Evolutionary conservation across 2,888 invertebrate species (phyloP), one percentile per base, ranked within the genome.

Genomic region (Catocala fraxini): DNA sequence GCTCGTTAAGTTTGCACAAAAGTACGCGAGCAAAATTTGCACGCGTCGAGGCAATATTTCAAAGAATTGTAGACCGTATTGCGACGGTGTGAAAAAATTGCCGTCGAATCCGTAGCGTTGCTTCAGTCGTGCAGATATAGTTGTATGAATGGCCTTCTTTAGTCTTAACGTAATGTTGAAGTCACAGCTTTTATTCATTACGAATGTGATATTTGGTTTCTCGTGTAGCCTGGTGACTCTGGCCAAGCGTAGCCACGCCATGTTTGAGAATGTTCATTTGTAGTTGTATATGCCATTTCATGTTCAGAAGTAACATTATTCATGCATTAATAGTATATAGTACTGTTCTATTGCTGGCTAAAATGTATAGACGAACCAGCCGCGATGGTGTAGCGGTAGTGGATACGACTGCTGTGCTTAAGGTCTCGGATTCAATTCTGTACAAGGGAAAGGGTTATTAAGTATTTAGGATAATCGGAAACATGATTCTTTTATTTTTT

Each of bases 31-130:
- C 56, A 54, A 76, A 77, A 77, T 76, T 77, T 78, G 71, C 81
- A 79, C 79, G 84, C 83, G 84, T 82, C 71, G 75, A 77, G 71
- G 81, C 80, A 77, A 80, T 82, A 78, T 83, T 78, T 83, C 83
- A 81, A 79, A 79, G 80, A 77, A 84, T 74, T 80, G 65, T 80
- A 68, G 77, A 75, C 83, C 79, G 78, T 85, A 84, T 80, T 79
- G 71, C 75, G 71, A 72, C 63, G 76, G 76, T 74, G 79, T 72
- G 78, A 82, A 82, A 80, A 83, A 79, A 75, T 77, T 70, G 72
- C 63, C 61, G 57, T 66, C 70, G 68, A 66, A 70, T 73, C 71
- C 65, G 72, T 70, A 70, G 57, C 63, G 67, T 68, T 63, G 70
- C 61, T 61, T 47, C 65, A 68, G 59, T 71, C 70, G 68, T 59